Percentiles rank a stretch among this genome's conserved stretches.
These are phyloP conservation scores for Eonycteris spelaea DNA, from an alignment of 2,113 vertebrate species.

Conservation along the genomic window DNA sequence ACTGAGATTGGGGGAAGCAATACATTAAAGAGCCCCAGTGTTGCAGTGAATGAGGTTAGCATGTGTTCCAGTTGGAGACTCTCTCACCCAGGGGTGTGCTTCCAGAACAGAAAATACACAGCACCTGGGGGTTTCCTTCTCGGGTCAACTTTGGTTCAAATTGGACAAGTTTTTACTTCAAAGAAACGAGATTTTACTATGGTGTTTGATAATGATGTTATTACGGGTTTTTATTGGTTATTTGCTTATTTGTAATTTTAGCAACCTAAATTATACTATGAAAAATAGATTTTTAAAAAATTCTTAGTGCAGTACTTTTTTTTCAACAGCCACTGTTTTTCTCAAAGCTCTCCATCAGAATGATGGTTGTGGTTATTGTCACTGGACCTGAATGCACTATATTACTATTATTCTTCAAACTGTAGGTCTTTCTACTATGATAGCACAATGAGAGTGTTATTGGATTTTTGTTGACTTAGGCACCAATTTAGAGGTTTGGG, in stretches of 20 bases:
- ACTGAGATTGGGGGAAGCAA: background rate
- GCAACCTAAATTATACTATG: background rate
- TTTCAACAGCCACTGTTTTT: background rate
- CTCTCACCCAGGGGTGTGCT: background rate
- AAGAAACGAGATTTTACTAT: constrained; percentile 5
- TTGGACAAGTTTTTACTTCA: background rate
- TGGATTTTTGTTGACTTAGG: background rate
- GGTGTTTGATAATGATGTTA: background rate
- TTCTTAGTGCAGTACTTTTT: background rate
- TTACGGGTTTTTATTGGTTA: background rate
- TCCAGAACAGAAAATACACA: background rate
- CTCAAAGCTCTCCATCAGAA: background rate
- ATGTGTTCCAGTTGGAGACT: background rate
- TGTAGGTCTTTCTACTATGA: background rate
- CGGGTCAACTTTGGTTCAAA: background rate
- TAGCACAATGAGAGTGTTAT: background rate
- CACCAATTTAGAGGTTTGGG: background rate
- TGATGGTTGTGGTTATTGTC: background rate
- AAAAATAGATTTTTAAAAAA: background rate
- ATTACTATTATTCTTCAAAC: background rate
- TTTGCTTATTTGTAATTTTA: constrained; percentile 7
- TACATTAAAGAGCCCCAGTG: background rate
- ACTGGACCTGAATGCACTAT: background rate
- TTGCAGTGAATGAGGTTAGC: background rate
- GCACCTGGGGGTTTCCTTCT: background rate